Evolutionary conservation across 2,888 invertebrate species (phyloP), one percentile per base, ranked within the genome.

Genomic region (Ennomos fuscantarius): DNA sequence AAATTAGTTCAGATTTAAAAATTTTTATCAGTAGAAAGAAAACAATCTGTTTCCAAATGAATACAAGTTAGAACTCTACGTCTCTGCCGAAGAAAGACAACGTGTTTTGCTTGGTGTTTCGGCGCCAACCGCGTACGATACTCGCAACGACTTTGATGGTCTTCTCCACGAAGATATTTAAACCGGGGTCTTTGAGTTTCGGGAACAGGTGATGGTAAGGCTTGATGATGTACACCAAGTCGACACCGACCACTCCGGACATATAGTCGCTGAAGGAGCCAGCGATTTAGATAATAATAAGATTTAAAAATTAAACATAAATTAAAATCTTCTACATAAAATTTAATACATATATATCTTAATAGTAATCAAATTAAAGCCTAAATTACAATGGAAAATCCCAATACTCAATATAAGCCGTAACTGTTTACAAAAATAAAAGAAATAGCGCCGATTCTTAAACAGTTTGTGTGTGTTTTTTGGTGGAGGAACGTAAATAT

Each of bases 71-170:
- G 62, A 89, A 91, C 60, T 91, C 92, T 0, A 91, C 76, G 40
- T 89, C 87, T 65, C 68, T 81, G 5, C 90, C 90, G 60, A 87
- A 91, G 70, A 91, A 91, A 1, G 82, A 83, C 8, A 91, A 79
- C 0, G 91, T 91, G 65, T 91, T 91, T 51, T 76, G 81, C 59
- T 87, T 88, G 10, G 85, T 87, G 63, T 84, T 91, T 54, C 87
- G 86, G 8, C 92, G 79, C 91, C 91, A 92, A 0, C 88, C 92
- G 24, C 92, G 84, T n/a, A 91, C 89, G 53, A 91, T 69, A 59
- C 87, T 81, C 33, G 88, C 56, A 10, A 87, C 78, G 1, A 84
- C 79, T 9, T 79, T 60, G 33, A 83, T 62, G 0, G 89, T 74
- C 61, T 87, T 86, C 41, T 76, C 77, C 31, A 86, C 82, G 63